Evolutionary conservation across 2,888 invertebrate species (phyloP).

Genomic region (Cheilosia vernalis): DNA sequence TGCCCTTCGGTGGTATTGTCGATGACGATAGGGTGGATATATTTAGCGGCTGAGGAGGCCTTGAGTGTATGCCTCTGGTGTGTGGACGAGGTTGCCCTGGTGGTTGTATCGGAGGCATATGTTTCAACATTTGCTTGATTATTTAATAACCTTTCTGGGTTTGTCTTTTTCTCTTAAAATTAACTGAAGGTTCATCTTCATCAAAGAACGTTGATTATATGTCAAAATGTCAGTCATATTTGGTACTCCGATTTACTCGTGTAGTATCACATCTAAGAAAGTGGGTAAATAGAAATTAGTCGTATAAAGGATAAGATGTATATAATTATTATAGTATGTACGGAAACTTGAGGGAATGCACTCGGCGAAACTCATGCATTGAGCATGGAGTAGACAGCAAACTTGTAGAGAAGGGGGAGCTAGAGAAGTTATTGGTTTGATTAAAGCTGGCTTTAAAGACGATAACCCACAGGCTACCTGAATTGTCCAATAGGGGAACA

Average conservation of each 20-base stretch:
- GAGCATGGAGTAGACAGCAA: no score
- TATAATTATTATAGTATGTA: no score
- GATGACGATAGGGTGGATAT: slow-evolving; percentile 85
- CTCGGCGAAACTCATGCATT: no score
- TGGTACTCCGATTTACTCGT: not conserved
- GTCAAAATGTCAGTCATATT: slow-evolving; percentile 34
- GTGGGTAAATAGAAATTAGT: no score
- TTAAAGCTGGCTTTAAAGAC: no score
- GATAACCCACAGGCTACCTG: no score
- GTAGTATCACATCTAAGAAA: slow-evolving; percentile 28
- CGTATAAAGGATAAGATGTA: no score
- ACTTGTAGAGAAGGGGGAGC: no score
- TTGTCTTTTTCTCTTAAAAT: slow-evolving; percentile 54
- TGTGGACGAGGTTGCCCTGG: slow-evolving; percentile 80
- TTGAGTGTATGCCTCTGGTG: slow-evolving; percentile 80
- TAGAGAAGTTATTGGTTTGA: no score
- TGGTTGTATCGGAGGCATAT: slow-evolving; percentile 80
- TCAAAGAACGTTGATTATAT: slow-evolving; percentile 23
- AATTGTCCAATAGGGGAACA: no score
- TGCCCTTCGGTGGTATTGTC: slow-evolving; percentile 76
- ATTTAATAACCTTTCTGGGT: slow-evolving; percentile 46
- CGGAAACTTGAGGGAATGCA: no score
- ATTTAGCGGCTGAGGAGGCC: slow-evolving; percentile 87
- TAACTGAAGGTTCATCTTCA: slow-evolving; percentile 51
- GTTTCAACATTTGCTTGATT: slow-evolving; percentile 78